Conservation (phyloP, 1,140 invertebrate species). For the Anoplolepis gracilipes region DNA sequence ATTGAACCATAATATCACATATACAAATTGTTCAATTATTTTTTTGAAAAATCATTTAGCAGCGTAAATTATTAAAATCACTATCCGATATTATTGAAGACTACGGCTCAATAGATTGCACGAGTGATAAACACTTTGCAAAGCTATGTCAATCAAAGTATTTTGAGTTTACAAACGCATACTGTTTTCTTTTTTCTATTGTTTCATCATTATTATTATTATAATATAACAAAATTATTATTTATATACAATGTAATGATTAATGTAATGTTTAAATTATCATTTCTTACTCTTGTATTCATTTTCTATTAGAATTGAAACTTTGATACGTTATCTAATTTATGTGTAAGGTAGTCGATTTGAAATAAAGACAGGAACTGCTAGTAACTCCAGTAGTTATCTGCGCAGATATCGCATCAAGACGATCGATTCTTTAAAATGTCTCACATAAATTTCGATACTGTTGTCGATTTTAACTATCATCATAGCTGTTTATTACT, state of each 20-base stretch:
- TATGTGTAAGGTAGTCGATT: too few species aligned
- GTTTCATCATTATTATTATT: background rate
- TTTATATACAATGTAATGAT: background rate
- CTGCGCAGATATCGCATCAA: background rate
- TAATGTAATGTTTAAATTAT: too few species aligned
- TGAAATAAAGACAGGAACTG: background rate
- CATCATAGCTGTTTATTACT: background rate
- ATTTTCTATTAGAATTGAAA: too few species aligned
- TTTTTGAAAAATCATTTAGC: background rate
- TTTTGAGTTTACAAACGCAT: background rate
- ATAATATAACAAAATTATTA: background rate
- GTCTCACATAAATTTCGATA: slow-evolving; percentile 15
- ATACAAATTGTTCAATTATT: background rate
- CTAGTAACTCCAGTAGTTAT: background rate
- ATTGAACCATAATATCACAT: background rate
- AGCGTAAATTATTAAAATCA: background rate
- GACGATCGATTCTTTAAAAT: background rate
- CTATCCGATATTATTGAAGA: background rate
- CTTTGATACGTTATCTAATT: background rate
- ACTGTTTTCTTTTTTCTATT: background rate
- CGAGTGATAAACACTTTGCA: background rate
- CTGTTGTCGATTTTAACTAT: background rate
- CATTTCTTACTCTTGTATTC: background rate
- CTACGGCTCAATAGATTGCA: background rate
- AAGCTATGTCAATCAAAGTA: too few species aligned